phyloP scores from a whole-genome alignment of 1,140 invertebrate species.

The Ganaspis sp. region DNA sequence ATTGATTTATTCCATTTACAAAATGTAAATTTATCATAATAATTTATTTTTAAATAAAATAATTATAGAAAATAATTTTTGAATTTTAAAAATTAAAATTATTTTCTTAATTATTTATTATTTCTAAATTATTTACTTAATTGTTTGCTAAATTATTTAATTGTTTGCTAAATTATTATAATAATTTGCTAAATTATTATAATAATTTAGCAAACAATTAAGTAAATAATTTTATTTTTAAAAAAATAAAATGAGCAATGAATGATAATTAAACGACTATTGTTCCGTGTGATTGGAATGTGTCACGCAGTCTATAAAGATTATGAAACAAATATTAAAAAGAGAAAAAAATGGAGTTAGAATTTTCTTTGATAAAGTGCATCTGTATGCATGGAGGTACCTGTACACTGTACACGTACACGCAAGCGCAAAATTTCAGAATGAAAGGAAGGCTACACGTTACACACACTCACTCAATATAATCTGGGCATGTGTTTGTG shows the following conservation, averaged over 20 bases:
- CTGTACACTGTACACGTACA: not conserved
- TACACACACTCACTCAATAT: not conserved
- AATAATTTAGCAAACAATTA: too few relatives aligned
- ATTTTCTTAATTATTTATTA: too few relatives aligned
- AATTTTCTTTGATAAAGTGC: constrained; percentile 9
- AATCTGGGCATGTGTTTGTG: not conserved
- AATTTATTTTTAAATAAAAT: too few relatives aligned
- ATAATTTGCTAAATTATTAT: too few relatives aligned
- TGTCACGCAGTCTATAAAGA: not conserved
- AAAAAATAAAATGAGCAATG: not conserved
- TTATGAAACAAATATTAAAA: not conserved
- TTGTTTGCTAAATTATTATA: too few relatives aligned
- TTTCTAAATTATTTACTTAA: too few relatives aligned
- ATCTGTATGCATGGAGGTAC: not conserved
- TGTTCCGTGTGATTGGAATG: not conserved
- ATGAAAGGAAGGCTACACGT: not conserved
- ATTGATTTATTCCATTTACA: too few relatives aligned
- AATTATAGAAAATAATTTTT: too few relatives aligned
- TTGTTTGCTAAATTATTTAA: too few relatives aligned
- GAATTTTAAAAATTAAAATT: too few relatives aligned
- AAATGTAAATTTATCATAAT: too few relatives aligned
- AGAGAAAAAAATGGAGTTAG: not conserved
- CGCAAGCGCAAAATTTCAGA: constrained; percentile 19
- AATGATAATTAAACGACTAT: not conserved
- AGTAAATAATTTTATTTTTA: too few relatives aligned